Base-by-base conservation (phyloP, 1,140 invertebrate genomes). In the Pararge aegeria region DNA sequence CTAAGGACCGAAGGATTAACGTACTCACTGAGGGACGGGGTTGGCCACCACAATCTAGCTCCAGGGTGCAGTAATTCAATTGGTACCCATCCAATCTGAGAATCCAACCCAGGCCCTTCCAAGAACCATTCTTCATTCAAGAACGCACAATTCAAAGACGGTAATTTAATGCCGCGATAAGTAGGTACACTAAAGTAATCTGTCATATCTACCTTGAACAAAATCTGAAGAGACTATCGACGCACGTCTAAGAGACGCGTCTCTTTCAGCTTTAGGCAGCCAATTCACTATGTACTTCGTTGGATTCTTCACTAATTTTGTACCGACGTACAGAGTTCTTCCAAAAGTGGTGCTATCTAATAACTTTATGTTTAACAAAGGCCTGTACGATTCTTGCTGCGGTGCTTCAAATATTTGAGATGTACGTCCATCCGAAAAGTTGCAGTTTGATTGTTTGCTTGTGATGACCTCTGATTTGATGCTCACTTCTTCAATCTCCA, bases 301-400 rank as follows among this genome's bases (percentile, higher is more conserved):
- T 18, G 66, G 72, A 13, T 87, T 81, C 44, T 89, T 78, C 0
- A 81, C 68, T 6, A 91, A 75, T 63, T 91, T 91, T 10, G 91
- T 85, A 5, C 93, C 93, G 7, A 85, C 78, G 58, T 91, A 92
- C 16, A 91, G 78, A 53, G 90, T 91, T 55, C 90, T 89, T 15
- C 92, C 92, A 62, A 93, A 93, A 54, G 90, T 90, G 53, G 91
- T 86, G n/a, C 90, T 91, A 61, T 94, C 93, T 59, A 90, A 93
- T n/a, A 92, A 78, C 70, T 90, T 91, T 53, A 94, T 87, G 5
- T 74, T 88, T 10, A 94, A 72, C 16, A 91, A 81, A 21, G 93
- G 91, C 42, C 87, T 90, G 55, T 91, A 91, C 24, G 87, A 73
- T 38, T 90, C 77, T 7, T 86, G 79, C 58, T 58, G 85, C 66